These are phyloP conservation scores for Schizopygopsis malacanthus DNA, from an alignment of 2,797 vertebrate species.

Conservation along the genomic window DNA sequence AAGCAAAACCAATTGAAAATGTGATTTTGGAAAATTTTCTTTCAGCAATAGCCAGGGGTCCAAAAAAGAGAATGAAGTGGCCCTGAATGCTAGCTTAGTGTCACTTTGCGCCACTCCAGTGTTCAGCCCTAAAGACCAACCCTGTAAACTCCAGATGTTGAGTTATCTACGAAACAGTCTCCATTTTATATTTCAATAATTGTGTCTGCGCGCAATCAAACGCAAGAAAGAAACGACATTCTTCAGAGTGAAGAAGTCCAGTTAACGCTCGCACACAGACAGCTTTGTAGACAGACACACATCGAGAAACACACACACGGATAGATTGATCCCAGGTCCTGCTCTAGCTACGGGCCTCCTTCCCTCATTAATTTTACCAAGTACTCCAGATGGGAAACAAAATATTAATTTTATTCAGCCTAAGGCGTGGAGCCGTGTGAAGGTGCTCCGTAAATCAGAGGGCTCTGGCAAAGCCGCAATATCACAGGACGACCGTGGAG, in stretches of 20 bases:
- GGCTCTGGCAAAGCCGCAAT: constrained; percentile 86
- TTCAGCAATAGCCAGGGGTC: background rate
- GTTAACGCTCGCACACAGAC: background rate
- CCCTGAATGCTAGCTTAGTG: constrained; percentile 10
- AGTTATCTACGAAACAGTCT: constrained; percentile 52
- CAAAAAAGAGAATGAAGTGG: constrained; percentile 15
- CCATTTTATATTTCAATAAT: constrained; percentile 40
- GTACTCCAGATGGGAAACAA: constrained; percentile 99
- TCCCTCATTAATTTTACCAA: constrained; percentile 99
- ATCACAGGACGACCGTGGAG: constrained; percentile 87
- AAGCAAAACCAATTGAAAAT: background rate
- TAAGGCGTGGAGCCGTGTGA: constrained; percentile 83
- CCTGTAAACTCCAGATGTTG: constrained; percentile 52
- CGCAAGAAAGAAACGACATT: background rate
- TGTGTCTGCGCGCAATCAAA: background rate
- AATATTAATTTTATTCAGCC: constrained; percentile 99
- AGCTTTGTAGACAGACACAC: constrained; percentile 56
- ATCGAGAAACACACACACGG: constrained; percentile 66
- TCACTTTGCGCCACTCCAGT: constrained; percentile 33
- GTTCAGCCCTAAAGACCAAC: constrained; percentile 27
- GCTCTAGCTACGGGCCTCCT: constrained; percentile 88
- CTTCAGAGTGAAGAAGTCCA: background rate
- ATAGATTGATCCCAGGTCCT: constrained; percentile 87
- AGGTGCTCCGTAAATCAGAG: constrained; percentile 96
- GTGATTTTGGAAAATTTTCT: no score